phyloP scores from a whole-genome alignment of 2,888 invertebrate species.

The Leptinotarsa rubiginosa region DNA sequence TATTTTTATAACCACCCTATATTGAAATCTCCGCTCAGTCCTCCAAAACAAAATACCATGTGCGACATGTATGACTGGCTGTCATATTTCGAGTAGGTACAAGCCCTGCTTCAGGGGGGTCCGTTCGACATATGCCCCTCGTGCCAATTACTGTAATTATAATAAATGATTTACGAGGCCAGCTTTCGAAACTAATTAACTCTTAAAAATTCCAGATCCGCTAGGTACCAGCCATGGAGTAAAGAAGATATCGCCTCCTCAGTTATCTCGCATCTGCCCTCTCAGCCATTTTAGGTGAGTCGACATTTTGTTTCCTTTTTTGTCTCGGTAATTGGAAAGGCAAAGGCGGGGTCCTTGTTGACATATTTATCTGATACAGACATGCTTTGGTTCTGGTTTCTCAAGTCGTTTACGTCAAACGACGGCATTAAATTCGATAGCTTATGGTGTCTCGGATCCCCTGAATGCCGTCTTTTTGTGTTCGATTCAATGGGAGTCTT shows the following conservation, averaged over 20 bases:
- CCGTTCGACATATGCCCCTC: neutral
- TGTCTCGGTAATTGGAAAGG: slow-evolving; percentile 58
- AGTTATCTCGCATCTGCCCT: slow-evolving; percentile 60
- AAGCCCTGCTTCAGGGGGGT: slow-evolving; percentile 22
- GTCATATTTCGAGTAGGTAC: too few relatives aligned
- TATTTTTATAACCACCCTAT: too few relatives aligned
- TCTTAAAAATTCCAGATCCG: slow-evolving; percentile 53
- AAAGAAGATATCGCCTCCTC: slow-evolving; percentile 57
- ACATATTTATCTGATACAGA: slow-evolving; percentile 66
- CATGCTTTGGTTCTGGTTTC: slow-evolving; percentile 58
- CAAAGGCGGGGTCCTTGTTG: slow-evolving; percentile 63
- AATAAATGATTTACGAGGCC: slow-evolving; percentile 40
- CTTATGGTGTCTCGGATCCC: slow-evolving; percentile 51
- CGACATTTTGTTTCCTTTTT: slow-evolving; percentile 47
- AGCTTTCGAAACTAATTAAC: slow-evolving; percentile 43
- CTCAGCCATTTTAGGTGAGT: slow-evolving; percentile 64
- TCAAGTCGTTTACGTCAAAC: slow-evolving; percentile 60
- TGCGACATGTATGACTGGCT: too few relatives aligned
- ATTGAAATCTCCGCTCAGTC: too few relatives aligned
- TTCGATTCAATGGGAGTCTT: neutral
- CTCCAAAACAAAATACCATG: too few relatives aligned
- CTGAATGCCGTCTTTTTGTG: slow-evolving; percentile 8
- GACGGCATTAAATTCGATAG: slow-evolving; percentile 60
- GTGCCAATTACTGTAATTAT: slow-evolving; percentile 28
- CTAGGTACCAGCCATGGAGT: slow-evolving; percentile 58